A percentile compares a stretch with the other conserved stretches of the same genome.
Evolutionary conservation across 1,140 invertebrate species (phyloP).

Genomic region (Gryon sp.): DNA sequence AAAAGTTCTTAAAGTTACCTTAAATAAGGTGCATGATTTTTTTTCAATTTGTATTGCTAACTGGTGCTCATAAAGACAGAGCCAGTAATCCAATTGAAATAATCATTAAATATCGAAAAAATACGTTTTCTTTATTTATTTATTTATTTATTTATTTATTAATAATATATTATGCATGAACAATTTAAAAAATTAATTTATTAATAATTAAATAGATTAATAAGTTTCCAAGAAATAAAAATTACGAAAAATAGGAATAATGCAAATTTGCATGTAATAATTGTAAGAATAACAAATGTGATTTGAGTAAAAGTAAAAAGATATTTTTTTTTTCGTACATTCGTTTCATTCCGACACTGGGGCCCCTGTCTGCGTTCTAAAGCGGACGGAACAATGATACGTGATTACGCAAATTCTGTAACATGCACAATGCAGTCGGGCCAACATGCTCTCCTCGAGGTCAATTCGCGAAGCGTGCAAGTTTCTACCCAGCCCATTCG

Average conservation of each 20-base stretch:
- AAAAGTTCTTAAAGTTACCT: no score
- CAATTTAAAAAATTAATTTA: no score
- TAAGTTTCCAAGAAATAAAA: no score
- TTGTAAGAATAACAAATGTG: conserved; percentile 31
- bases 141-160: no score
- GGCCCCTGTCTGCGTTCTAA: conserved; percentile 46
- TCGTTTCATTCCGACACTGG: conserved; percentile 24
- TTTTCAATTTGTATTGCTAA: no score
- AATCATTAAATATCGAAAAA: no score
- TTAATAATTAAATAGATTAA: no score
- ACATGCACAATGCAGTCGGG: conserved; percentile 69
- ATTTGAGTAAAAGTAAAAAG: conserved; percentile 41
- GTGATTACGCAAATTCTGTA: conserved; percentile 74
- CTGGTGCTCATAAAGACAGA: no score
- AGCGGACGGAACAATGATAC: conserved; percentile 70
- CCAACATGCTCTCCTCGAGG: conserved; percentile 66
- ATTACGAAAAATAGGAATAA: not conserved
- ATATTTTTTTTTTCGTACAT: conserved; percentile 32
- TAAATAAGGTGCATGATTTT: no score
- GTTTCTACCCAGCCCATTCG: conserved; percentile 47
- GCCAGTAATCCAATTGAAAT: no score
- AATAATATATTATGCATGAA: no score
- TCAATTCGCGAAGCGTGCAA: conserved; percentile 66
- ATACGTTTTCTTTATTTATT: no score
- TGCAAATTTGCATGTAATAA: not conserved